Conservation (phyloP, 1,140 invertebrate species). For the Leptinotarsa undecemlineata region DNA sequence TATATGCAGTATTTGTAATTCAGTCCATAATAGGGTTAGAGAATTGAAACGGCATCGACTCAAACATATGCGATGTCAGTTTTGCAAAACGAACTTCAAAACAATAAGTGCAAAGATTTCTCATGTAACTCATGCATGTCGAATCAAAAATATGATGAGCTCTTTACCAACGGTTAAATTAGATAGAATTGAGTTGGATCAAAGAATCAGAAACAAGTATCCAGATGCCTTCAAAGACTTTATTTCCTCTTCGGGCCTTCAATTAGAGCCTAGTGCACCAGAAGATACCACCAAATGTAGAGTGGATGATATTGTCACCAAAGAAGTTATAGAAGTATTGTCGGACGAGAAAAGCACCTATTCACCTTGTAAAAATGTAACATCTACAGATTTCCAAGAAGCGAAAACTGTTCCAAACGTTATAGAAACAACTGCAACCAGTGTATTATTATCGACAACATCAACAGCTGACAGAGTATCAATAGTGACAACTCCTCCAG, state of each 20-base stretch:
- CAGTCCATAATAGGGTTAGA: constrained; percentile 24
- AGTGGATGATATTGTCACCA: too few relatives aligned
- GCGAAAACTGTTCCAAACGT: too few relatives aligned
- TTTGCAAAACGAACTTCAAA: constrained; percentile 38
- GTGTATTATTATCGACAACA: too few relatives aligned
- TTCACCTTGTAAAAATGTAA: neutral
- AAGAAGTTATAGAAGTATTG: too few relatives aligned
- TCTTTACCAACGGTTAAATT: constrained; percentile 21
- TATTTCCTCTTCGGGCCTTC: neutral
- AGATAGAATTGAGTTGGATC: constrained; percentile 31
- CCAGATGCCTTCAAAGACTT: constrained; percentile 27
- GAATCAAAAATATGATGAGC: constrained; percentile 33
- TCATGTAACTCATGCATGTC: constrained; percentile 31
- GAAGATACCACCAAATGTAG: neutral
- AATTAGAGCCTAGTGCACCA: neutral
- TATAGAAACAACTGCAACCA: too few relatives aligned
- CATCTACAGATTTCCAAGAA: too few relatives aligned
- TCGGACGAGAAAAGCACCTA: too few relatives aligned
- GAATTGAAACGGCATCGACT: constrained; percentile 34
- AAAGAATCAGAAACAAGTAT: constrained; percentile 31
- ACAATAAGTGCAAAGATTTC: constrained; percentile 25
- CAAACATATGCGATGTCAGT: constrained; percentile 38
- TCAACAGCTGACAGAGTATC: too few relatives aligned
- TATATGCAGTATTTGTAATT: constrained; percentile 30
- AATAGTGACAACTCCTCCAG: too few relatives aligned